Evolutionary conservation across 2,888 invertebrate species (phyloP), one percentile per base, ranked within the genome.

Genomic region (Phalera bucephala): DNA sequence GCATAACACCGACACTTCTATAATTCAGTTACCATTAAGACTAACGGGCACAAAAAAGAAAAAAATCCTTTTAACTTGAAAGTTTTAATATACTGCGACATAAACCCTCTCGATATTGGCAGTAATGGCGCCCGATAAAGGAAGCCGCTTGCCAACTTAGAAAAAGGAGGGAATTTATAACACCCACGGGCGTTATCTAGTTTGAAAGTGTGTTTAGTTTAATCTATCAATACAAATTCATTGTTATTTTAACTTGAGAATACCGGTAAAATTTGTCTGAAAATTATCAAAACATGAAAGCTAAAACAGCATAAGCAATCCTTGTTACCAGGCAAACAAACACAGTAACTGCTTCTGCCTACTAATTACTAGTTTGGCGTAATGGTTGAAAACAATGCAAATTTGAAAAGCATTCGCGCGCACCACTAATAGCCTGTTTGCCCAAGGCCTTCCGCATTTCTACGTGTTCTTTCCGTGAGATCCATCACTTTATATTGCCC

Each of bases 401-500:
- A 81, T 79, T 77, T 70, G 63, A 71, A 73, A 72, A 74, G 77
- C 72, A 67, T 73, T 73, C 52, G 64, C 55, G 60, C 66, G 11
- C 55, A 41, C 47, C 56, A 52, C 69, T 76, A 80, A 83, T 77
- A 76, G 73, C 68, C 70, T 65, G 64, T 64, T 68, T 63, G 67
- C 57, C 56, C 50, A 48, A 52, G 63, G 53, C 59, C 53, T 57
- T 61, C 45, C 51, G 53, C 59, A 68, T 65, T 75, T 60, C 58
- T 64, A 59, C 56, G 66, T 52, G 56, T 72, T 69, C 46, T 54
- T 52, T 39, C 43, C 47, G 52, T 56, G 55, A 57, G n/a, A n/a
- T 63, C 68, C 55, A 52, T 46, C 48, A 50, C 52, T 65, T 71
- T 60, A 66, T 85, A 74, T 57, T 53, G 45, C 42, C 74, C 73